phyloP scores from a whole-genome alignment of 1,140 invertebrate species.

The Ostrea edulis region DNA sequence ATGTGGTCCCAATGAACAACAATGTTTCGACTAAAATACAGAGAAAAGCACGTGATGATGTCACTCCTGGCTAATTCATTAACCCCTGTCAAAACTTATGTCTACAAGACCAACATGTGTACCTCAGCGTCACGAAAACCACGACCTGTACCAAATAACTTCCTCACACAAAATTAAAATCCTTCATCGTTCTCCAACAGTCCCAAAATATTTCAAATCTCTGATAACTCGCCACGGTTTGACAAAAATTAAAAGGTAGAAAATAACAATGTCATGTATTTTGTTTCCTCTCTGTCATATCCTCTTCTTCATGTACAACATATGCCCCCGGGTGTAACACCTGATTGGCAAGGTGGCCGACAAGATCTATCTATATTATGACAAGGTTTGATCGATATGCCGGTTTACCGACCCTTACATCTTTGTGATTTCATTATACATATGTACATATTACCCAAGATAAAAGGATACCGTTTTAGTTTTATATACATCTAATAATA shows the following conservation, averaged over 20 bases:
- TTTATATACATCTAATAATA: too few species aligned
- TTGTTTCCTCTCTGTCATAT: not conserved
- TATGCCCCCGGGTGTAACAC: not conserved
- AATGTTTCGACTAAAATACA: not conserved
- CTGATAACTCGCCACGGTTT: not conserved
- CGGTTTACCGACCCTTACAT: not conserved
- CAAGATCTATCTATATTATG: not conserved
- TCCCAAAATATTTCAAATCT: too few species aligned
- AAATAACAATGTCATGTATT: not conserved
- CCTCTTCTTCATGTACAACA: not conserved
- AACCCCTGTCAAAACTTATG: slow-evolving; percentile 5
- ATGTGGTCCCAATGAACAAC: not conserved
- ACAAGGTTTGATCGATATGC: not conserved
- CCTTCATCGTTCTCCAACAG: not conserved
- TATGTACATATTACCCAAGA: too few species aligned
- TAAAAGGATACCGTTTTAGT: too few species aligned
- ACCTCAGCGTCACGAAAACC: not conserved
- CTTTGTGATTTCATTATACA: not conserved
- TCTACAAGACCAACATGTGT: not conserved
- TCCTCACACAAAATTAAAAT: not conserved
- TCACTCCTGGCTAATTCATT: not conserved
- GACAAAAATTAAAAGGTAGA: not conserved
- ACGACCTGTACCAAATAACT: not conserved
- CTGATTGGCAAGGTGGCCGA: not conserved
- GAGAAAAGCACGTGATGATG: not conserved